Conservation (phyloP, 2,888 invertebrate species). For the Brachynemurus nebulosus region DNA sequence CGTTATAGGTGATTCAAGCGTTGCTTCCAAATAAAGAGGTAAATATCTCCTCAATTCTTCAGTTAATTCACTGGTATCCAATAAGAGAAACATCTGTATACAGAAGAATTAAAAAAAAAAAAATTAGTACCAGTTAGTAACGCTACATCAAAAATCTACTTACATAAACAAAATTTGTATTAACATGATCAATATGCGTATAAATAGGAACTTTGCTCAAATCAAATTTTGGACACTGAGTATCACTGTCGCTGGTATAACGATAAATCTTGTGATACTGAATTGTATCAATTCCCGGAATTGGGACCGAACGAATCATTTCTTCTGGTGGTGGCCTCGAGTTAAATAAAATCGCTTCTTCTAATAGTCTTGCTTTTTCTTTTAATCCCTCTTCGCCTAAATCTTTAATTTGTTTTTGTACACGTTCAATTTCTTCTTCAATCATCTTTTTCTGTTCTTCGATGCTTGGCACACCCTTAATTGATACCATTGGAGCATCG, state of each 20-base stretch:
- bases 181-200: conserved; percentile 64
- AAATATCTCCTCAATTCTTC: conserved; percentile 52
- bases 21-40: conserved; percentile 56
- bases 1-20: conserved; percentile 62
- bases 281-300: conserved; percentile 60
- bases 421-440: conserved; percentile 54
- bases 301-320: conserved; percentile 56
- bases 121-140: neutral
- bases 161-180: conserved; percentile 75
- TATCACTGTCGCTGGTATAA: conserved; percentile 31
- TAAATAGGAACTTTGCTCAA: conserved; percentile 53
- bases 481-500: conserved; percentile 44
- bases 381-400: conserved; percentile 58
- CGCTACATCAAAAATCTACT: conserved; percentile 27
- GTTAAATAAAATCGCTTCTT: conserved; percentile 59
- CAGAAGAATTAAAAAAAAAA: conserved; percentile 12
- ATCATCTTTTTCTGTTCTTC: conserved; percentile 51
- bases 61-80: conserved; percentile 52
- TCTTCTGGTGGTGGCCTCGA: conserved; percentile 59
- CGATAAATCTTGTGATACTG: conserved; percentile 44
- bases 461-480: conserved; percentile 50
- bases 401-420: conserved; percentile 46
- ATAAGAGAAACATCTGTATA: conserved; percentile 52
- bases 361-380: conserved; percentile 43
- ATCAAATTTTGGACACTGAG: conserved; percentile 41